Evolutionary conservation across 53 echinoderm and acorn worm genomes (phyloP).

Genomic region (Stichopus horrens): DNA sequence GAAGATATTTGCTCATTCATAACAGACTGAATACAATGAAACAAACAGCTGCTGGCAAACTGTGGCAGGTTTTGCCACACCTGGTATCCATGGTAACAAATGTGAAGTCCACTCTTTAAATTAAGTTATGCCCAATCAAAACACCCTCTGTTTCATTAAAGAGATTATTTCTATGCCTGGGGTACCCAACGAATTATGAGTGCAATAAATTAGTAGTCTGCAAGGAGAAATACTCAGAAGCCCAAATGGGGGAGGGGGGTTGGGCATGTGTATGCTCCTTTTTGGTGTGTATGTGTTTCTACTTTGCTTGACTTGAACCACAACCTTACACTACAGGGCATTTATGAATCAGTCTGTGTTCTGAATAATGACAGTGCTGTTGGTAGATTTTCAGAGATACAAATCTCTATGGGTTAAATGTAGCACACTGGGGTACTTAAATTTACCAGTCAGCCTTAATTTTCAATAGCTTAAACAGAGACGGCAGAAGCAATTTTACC

Average conservation of each 20-base stretch:
- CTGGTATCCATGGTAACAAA: not conserved
- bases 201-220: not conserved
- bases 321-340: too few relatives aligned
- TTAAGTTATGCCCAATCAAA: constrained; percentile 15
- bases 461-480: not conserved
- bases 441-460: not conserved
- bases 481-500: too few relatives aligned
- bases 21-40: too few relatives aligned
- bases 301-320: too few relatives aligned
- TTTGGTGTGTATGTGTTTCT: too few relatives aligned
- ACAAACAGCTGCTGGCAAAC: too few relatives aligned
- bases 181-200: not conserved
- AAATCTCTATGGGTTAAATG: too few relatives aligned
- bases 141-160: not conserved
- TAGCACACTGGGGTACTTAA: too few relatives aligned
- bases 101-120: not conserved
- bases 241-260: not conserved
- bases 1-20: not conserved
- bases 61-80: not conserved
- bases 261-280: too few relatives aligned
- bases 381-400: too few relatives aligned
- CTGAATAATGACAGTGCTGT: too few relatives aligned
- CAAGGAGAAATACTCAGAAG: not conserved
- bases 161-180: not conserved
- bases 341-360: too few relatives aligned